phyloP scores from a whole-genome alignment of 1,140 invertebrate genomes.

The Ctenoplectra terminalis region DNA sequence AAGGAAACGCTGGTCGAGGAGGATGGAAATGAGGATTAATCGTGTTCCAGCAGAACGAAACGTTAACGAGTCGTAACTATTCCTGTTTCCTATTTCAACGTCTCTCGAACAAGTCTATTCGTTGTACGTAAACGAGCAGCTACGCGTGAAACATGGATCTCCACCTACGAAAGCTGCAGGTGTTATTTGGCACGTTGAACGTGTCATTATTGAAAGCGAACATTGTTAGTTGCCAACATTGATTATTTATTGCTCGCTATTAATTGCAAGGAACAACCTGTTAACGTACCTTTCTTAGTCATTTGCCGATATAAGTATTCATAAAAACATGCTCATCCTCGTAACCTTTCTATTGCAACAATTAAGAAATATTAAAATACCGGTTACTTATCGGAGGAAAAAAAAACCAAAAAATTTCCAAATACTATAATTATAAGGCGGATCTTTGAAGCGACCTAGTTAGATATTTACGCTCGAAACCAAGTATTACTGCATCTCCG shows the following conservation, averaged over 20 bases:
- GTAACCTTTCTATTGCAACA: neutral
- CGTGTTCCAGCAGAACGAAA: conserved; percentile 73
- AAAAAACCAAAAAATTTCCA: neutral
- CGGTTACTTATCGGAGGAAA: no score
- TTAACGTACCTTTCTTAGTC: neutral
- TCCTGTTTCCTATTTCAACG: conserved; percentile 31
- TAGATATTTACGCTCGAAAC: neutral
- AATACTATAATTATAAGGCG: neutral
- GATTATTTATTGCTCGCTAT: conserved; percentile 27
- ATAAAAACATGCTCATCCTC: neutral
- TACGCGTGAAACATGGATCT: conserved; percentile 10
- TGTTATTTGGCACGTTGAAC: conserved; percentile 41
- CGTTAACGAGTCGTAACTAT: conserved; percentile 46
- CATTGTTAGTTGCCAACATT: neutral
- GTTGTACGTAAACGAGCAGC: conserved; percentile 2
- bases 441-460: neutral
- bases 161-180: conserved; percentile 35
- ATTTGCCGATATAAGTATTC: neutral
- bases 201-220: conserved; percentile 10
- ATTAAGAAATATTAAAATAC: neutral
- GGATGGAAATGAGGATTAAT: conserved; percentile 74
- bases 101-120: neutral
- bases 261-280: neutral
- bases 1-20: conserved; percentile 32
- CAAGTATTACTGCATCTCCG: conserved; percentile 15